Conservation (phyloP, 2,888 invertebrate genomes). For the Torymus tubicola region DNA sequence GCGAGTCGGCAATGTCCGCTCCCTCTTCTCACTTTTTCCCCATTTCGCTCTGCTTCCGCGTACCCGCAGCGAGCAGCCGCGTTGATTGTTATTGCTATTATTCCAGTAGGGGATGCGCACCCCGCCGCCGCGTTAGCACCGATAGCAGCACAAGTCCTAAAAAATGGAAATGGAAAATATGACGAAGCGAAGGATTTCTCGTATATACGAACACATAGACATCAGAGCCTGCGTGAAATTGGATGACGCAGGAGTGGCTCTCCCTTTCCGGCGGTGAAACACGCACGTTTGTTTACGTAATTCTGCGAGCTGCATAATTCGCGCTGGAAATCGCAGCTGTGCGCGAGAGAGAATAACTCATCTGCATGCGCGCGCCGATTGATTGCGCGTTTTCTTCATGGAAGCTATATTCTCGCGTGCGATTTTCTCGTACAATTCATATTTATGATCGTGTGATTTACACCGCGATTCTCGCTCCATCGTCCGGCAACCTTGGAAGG, state of each 20-base stretch:
- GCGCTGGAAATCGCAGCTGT: neutral
- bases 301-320: conserved; percentile 26
- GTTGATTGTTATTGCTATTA: conserved; percentile 48
- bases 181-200: conserved; percentile 29
- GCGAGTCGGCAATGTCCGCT: neutral
- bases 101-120: conserved; percentile 10
- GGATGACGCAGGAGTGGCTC: conserved; percentile 17
- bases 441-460: conserved; percentile 36
- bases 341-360: too few relatives aligned
- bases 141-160: neutral
- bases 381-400: conserved; percentile 29
- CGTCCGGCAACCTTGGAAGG: conserved; percentile 1
- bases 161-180: conserved; percentile 25
- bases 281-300: conserved; percentile 45
- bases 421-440: neutral
- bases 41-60: conserved; percentile 4
- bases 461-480: neutral
- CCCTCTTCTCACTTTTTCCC: neutral
- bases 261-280: neutral
- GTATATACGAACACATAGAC: too few relatives aligned
- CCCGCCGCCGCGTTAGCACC: too few relatives aligned
- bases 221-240: conserved; percentile 26
- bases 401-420: neutral
- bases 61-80: neutral
- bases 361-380: neutral